Evolutionary conservation across 1,140 invertebrate species (phyloP).

Genomic region (Magallana gigas): DNA sequence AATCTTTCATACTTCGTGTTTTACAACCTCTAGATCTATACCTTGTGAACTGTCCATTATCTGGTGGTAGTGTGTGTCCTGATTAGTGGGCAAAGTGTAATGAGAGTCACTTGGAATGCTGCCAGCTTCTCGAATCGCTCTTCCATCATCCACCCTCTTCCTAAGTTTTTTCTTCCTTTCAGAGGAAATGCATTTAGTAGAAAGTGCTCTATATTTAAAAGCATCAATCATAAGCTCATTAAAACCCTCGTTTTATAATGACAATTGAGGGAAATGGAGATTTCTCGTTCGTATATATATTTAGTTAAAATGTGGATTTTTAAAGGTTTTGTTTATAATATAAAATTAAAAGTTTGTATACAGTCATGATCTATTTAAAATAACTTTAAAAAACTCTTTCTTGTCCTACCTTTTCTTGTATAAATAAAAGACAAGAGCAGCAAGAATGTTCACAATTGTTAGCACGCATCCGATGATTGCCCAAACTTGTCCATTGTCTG

Average conservation of each 20-base stretch:
- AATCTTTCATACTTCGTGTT: background rate
- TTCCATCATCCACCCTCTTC: background rate
- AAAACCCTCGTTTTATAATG: too few species aligned
- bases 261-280: too few species aligned
- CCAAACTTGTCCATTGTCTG: background rate
- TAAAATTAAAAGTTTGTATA: background rate
- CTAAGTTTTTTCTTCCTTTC: slow-evolving; percentile 9
- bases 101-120: slow-evolving; percentile 20
- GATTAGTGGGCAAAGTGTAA: slow-evolving; percentile 2
- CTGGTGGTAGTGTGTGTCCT: background rate
- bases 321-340: too few species aligned
- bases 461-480: slow-evolving; percentile 5
- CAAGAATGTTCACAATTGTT: slow-evolving; percentile 1
- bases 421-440: background rate
- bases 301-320: too few species aligned
- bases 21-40: background rate
- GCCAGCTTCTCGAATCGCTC: background rate
- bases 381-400: background rate
- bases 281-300: background rate
- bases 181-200: background rate
- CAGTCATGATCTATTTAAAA: background rate
- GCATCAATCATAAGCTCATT: too few species aligned
- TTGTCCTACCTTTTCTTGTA: background rate
- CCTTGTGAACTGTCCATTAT: background rate
- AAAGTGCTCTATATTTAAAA: too few species aligned